Percentiles rank a stretch among this genome's conserved stretches.
phyloP scores from a whole-genome alignment of 2,888 invertebrate species.

The Clitarchus hookeri region DNA sequence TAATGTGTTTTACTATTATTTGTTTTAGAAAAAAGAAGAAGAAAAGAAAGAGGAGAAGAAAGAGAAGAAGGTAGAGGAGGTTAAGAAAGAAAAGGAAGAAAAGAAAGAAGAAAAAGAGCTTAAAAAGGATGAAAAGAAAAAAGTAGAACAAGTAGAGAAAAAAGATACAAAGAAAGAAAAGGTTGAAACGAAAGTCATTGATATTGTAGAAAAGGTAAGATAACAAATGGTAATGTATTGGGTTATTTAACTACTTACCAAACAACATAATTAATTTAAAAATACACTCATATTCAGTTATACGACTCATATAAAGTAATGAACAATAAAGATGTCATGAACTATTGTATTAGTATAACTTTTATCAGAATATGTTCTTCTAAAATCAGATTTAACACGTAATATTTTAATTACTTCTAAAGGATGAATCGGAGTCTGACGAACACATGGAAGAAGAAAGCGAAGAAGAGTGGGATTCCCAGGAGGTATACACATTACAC shows the following conservation, averaged over 20 bases:
- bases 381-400: too few species aligned
- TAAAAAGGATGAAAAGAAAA: slow-evolving; percentile 50
- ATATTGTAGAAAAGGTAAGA: slow-evolving; percentile 32
- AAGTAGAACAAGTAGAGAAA: slow-evolving; percentile 52
- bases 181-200: slow-evolving; percentile 52
- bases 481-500: slow-evolving; percentile 32
- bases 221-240: neutral
- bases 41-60: slow-evolving; percentile 57
- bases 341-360: too few species aligned
- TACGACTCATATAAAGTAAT: neutral
- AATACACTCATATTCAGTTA: too few species aligned
- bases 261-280: neutral
- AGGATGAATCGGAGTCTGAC: slow-evolving; percentile 30
- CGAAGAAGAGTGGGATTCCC: slow-evolving; percentile 35
- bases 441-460: slow-evolving; percentile 35
- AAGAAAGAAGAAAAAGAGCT: neutral
- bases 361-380: too few species aligned
- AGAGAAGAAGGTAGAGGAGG: slow-evolving; percentile 42
- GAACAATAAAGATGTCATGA: neutral
- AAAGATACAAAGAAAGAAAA: slow-evolving; percentile 50
- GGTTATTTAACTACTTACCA: neutral
- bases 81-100: slow-evolving; percentile 36
- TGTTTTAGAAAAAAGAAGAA: slow-evolving; percentile 54
- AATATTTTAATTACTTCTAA: slow-evolving; percentile 16
- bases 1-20: too few species aligned